phyloP scores from a whole-genome alignment of 2,797 vertebrate genomes.

The Rhodeus uyekii region DNA sequence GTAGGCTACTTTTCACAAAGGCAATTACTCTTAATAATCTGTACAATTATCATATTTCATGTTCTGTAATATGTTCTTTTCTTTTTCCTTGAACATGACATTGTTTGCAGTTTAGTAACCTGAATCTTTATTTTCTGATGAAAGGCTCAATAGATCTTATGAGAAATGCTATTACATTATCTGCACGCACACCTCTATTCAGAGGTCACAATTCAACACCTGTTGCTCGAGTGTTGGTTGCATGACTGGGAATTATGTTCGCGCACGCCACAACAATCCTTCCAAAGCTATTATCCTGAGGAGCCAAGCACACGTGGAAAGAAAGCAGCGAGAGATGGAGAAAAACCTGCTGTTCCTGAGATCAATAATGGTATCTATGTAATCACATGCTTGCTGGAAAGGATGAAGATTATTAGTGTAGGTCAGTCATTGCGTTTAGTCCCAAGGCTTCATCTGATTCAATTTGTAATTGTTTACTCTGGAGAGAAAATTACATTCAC shows the following conservation, averaged over 20 bases:
- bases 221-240: constrained; percentile 39
- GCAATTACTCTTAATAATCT: background rate
- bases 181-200: background rate
- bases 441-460: constrained; percentile 33
- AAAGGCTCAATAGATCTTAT: constrained; percentile 3
- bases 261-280: constrained; percentile 47
- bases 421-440: constrained; percentile 24
- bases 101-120: background rate
- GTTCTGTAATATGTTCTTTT: constrained; percentile 17
- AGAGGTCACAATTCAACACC: constrained; percentile 48
- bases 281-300: constrained; percentile 45
- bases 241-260: constrained; percentile 44
- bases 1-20: background rate
- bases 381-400: constrained; percentile 29
- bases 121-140: constrained; percentile 35
- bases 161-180: constrained; percentile 23
- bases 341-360: constrained; percentile 22
- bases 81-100: constrained; percentile 4
- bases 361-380: constrained; percentile 16
- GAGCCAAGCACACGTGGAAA: constrained; percentile 36
- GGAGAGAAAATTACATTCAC: constrained; percentile 30
- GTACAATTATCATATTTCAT: background rate
- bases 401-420: constrained; percentile 16
- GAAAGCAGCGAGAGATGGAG: constrained; percentile 23
- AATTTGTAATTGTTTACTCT: constrained; percentile 49